Conservation (phyloP, 2,113 vertebrate species). For the human region DNA sequence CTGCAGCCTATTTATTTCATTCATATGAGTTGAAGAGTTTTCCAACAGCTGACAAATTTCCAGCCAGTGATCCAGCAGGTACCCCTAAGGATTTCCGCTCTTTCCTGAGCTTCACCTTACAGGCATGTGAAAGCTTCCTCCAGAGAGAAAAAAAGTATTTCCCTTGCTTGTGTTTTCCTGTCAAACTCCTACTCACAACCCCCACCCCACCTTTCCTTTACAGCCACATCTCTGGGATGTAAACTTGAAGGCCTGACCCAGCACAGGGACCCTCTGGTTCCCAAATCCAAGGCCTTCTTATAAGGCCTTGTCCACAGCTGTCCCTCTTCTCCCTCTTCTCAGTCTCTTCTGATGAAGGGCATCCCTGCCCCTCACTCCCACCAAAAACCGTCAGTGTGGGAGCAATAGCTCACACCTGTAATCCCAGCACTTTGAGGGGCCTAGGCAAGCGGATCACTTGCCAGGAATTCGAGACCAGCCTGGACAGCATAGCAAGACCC, state of each 20-base stretch:
- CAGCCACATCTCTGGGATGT: neutral
- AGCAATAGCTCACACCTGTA: too few relatives aligned
- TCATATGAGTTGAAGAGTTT: constrained; percentile 19
- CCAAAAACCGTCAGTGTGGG: neutral
- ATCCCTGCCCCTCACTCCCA: neutral
- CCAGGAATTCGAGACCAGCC: too few relatives aligned
- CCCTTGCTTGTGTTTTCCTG: neutral
- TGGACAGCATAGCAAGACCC: too few relatives aligned
- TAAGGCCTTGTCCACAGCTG: neutral
- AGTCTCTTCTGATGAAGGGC: neutral
- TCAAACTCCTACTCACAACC: neutral
- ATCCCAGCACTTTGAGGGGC: too few relatives aligned
- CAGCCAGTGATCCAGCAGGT: neutral
- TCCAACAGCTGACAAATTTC: constrained; percentile 29
- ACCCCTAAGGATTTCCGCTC: neutral
- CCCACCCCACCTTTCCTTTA: neutral
- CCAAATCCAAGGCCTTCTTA: neutral
- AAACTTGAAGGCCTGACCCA: neutral
- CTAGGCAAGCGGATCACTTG: too few relatives aligned
- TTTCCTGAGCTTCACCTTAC: neutral
- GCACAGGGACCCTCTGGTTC: neutral
- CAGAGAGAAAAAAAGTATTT: neutral
- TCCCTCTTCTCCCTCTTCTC: neutral
- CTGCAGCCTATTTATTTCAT: constrained; percentile 29
- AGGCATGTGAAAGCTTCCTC: neutral